Evolutionary conservation across 2,888 invertebrate species (phyloP).

Genomic region (Ectemnius lituratus): DNA sequence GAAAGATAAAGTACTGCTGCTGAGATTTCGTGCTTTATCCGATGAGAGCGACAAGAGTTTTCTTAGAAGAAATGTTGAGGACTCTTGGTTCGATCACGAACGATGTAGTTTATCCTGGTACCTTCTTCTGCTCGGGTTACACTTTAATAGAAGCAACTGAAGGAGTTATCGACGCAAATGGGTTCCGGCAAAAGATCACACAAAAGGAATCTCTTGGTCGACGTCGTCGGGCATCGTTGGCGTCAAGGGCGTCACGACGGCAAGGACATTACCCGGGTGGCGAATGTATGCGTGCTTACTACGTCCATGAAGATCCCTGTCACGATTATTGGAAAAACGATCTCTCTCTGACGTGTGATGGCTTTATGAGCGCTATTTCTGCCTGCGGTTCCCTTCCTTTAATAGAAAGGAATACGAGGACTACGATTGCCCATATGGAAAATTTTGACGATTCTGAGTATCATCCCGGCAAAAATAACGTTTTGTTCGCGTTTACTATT

Average conservation of each 20-base stretch:
- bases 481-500: neutral
- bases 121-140: neutral
- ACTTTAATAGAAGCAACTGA: neutral
- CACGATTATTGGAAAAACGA: conserved; percentile 59
- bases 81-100: neutral
- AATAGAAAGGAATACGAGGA: conserved; percentile 13
- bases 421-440: conserved; percentile 21
- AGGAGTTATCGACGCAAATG: conserved; percentile 7
- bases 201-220: conserved; percentile 23
- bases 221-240: conserved; percentile 21
- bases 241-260: conserved; percentile 36
- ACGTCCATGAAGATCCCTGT: conserved; percentile 28
- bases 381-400: conserved; percentile 11
- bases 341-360: conserved; percentile 49
- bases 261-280: conserved; percentile 40
- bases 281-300: conserved; percentile 15
- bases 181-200: neutral
- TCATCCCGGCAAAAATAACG: conserved; percentile 34
- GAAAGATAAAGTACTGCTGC: too few species aligned
- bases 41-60: too few species aligned
- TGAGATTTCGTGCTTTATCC: too few species aligned
- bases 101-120: neutral
- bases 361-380: conserved; percentile 49
- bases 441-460: conserved; percentile 48
- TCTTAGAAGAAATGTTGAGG: too few species aligned